These are phyloP conservation scores for Blastomussa wellsi DNA, from an alignment of 92 coral and sea anemone species.

Conservation along the genomic window DNA sequence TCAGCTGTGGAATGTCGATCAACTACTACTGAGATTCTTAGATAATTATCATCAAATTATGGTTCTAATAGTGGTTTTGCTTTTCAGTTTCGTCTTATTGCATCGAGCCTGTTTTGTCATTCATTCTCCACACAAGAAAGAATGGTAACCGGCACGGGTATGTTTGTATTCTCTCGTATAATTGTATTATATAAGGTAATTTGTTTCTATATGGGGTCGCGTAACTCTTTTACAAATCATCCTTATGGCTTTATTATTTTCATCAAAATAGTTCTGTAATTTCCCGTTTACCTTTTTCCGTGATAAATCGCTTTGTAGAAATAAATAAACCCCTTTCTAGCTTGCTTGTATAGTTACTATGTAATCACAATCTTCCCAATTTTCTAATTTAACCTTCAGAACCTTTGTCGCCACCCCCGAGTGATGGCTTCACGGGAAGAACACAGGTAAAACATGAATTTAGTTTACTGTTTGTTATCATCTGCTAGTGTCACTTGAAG, in stretches of 20 bases:
- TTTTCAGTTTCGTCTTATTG: constrained; percentile 81
- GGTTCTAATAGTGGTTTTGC: background rate
- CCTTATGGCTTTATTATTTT: too few species aligned
- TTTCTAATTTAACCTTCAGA: background rate
- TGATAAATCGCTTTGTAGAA: too few species aligned
- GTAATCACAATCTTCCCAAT: too few species aligned
- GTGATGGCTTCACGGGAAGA: constrained; percentile 78
- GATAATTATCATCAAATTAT: too few species aligned
- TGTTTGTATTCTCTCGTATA: background rate
- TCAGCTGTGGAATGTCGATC: background rate
- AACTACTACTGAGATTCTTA: background rate
- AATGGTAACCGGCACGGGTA: constrained; percentile 64
- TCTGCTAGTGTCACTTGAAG: background rate
- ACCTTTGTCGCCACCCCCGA: constrained; percentile 49
- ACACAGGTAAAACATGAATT: constrained; percentile 64
- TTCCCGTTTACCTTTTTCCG: too few species aligned
- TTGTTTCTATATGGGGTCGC: too few species aligned
- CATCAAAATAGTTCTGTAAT: too few species aligned
- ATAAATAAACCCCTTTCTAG: too few species aligned
- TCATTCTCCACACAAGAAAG: constrained; percentile 52
- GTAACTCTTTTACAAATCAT: too few species aligned
- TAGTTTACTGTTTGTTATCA: background rate
- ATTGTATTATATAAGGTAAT: too few species aligned
- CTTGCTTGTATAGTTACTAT: too few species aligned
- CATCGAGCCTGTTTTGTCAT: constrained; percentile 75